Evolutionary conservation across 2,797 vertebrate genomes (phyloP).

Genomic region (Darevskia mixta): DNA sequence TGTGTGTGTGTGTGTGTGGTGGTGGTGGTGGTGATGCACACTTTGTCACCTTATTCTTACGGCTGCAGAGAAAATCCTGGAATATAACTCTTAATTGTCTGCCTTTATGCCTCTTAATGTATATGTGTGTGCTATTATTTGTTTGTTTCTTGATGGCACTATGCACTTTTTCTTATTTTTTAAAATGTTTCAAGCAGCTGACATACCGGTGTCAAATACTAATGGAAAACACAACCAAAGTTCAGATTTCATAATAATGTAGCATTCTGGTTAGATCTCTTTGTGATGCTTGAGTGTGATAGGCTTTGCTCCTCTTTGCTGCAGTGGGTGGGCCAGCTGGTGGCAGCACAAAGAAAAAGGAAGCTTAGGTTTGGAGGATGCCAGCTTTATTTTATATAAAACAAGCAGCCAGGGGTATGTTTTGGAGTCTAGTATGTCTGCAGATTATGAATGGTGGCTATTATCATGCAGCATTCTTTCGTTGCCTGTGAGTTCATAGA

Average conservation of each 20-base stretch:
- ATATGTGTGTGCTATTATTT: neutral
- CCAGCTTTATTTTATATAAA: neutral
- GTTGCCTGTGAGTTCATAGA: neutral
- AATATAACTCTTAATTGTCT: neutral
- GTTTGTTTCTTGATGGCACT: neutral
- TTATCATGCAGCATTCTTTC: neutral
- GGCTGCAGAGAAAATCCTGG: neutral
- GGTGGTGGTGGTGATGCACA: neutral
- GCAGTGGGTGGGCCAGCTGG: neutral
- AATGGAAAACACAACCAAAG: neutral
- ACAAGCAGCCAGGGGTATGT: neutral
- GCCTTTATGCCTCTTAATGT: too few species aligned
- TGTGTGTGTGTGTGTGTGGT: too few species aligned
- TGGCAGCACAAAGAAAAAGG: neutral
- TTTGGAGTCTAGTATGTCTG: neutral
- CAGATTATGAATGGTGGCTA: neutral
- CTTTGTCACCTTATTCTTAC: neutral
- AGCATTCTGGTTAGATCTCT: neutral
- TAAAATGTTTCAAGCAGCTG: neutral
- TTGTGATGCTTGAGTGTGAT: neutral
- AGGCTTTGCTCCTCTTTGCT: neutral
- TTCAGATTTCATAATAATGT: neutral
- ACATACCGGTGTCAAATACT: neutral
- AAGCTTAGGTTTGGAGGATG: neutral
- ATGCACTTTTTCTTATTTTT: neutral